A percentile compares a stretch with the other conserved stretches of the same genome.
Conservation (phyloP, 1,140 invertebrate genomes). For the Ridgeia piscesae region DNA sequence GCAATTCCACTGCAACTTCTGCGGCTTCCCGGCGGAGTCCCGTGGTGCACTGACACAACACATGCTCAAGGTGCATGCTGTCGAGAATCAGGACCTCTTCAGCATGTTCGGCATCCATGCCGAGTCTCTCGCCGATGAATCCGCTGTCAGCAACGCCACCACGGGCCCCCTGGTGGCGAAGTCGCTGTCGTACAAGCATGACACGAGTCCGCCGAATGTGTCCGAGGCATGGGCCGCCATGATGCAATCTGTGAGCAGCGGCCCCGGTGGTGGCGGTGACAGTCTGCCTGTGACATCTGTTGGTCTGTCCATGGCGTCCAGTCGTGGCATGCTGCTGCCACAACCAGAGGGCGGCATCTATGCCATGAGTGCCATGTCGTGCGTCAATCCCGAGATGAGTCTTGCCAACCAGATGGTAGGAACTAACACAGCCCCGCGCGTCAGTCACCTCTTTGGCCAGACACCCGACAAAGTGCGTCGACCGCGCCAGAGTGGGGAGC, state of each 20-base stretch:
- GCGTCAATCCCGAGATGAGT: not conserved
- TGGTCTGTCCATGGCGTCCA: not conserved
- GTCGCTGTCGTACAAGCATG: not conserved
- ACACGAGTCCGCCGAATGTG: not conserved
- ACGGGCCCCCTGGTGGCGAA: not conserved
- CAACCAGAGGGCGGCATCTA: not conserved
- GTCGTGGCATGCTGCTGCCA: not conserved
- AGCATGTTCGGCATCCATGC: slow-evolving; percentile 49
- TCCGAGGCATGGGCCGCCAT: not conserved
- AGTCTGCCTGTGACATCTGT: not conserved
- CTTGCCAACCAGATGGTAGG: not conserved
- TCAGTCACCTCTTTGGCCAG: slow-evolving; percentile 13
- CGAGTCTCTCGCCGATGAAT: slow-evolving; percentile 27
- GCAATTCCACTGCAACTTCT: slow-evolving; percentile 55
- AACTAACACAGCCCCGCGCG: not conserved
- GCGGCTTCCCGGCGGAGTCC: slow-evolving; percentile 53
- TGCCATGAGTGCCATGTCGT: not conserved
- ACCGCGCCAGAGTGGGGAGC: not conserved
- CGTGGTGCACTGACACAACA: slow-evolving; percentile 55
- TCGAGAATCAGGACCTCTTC: slow-evolving; percentile 54
- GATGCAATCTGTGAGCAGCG: not conserved
- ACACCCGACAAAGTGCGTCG: not conserved
- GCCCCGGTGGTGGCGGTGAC: not conserved
- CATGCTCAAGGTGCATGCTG: slow-evolving; percentile 55
- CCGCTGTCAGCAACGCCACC: not conserved